Percentiles rank a stretch among this genome's conserved stretches.
Evolutionary conservation across 30 jellyfish, hydroid and myxozoan genomes (phyloP).

Genomic region (Rhopilema esculentum): DNA sequence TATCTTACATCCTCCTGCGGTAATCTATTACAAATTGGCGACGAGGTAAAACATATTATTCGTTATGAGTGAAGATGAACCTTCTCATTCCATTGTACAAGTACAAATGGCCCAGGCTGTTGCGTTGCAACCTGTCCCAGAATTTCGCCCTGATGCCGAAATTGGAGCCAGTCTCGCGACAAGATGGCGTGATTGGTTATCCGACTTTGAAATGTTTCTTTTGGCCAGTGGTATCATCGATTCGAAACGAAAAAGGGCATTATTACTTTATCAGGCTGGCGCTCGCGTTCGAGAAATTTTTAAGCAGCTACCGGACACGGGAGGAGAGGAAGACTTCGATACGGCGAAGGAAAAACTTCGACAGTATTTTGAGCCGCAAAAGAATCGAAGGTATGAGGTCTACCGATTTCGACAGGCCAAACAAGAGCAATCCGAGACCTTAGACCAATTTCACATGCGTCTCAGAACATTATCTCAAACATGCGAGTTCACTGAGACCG

Average conservation of each 20-base stretch:
- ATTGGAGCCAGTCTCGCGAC: slow-evolving; percentile 47
- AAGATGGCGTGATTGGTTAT: slow-evolving; percentile 47
- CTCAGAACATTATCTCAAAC: slow-evolving; percentile 21
- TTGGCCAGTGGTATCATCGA: slow-evolving; percentile 48
- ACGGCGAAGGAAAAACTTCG: slow-evolving; percentile 19
- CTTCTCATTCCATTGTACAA: no score
- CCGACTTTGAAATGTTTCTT: slow-evolving; percentile 45
- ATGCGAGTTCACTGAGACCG: slow-evolving; percentile 8
- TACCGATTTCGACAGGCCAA: neutral
- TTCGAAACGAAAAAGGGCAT: slow-evolving; percentile 25
- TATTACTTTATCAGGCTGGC: slow-evolving; percentile 49
- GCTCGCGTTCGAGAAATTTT: slow-evolving; percentile 45
- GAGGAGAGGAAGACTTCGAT: slow-evolving; percentile 10
- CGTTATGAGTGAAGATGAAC: no score
- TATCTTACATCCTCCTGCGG: no score
- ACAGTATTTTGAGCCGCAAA: slow-evolving; percentile 35
- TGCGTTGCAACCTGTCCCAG: no score
- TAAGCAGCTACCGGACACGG: slow-evolving; percentile 6
- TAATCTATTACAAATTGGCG: no score
- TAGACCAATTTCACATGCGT: slow-evolving; percentile 37
- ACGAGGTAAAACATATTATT: no score
- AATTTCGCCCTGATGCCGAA: slow-evolving; percentile 36
- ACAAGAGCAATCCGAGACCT: neutral
- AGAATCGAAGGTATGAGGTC: neutral
- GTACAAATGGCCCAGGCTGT: no score